Evolutionary conservation across 2,797 vertebrate genomes (phyloP).

Genomic region (Protonibea diacanthus): DNA sequence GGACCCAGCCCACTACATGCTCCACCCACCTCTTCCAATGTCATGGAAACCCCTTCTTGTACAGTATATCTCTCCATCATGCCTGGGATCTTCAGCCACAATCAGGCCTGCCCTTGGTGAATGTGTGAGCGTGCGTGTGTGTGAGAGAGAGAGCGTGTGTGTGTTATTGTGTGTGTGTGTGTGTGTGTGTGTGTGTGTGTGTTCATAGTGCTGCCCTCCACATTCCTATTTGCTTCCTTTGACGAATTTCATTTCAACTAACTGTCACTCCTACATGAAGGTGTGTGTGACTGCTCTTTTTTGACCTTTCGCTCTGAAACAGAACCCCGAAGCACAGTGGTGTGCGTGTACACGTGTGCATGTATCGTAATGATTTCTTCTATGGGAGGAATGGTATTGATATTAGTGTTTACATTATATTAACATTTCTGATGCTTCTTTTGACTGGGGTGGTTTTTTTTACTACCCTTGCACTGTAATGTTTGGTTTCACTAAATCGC

Average conservation of each 20-base stretch:
- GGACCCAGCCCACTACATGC: constrained; percentile 38
- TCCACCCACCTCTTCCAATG: constrained; percentile 58
- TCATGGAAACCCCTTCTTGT: constrained; percentile 79
- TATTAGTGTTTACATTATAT: constrained; percentile 74
- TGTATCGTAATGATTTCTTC: constrained; percentile 55
- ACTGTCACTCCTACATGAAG: constrained; percentile 25
- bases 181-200: neutral
- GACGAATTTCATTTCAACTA: constrained; percentile 41
- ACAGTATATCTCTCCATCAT: constrained; percentile 57
- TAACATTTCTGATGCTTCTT: constrained; percentile 61
- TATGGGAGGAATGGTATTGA: constrained; percentile 60
- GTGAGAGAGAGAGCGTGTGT: neutral
- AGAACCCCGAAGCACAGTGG: constrained; percentile 76
- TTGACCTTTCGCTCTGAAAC: constrained; percentile 50
- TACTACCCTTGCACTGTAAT: constrained; percentile 62
- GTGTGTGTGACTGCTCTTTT: constrained; percentile 27
- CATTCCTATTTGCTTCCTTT: constrained; percentile 35
- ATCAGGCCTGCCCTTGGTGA: constrained; percentile 50
- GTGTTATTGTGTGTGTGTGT: constrained; percentile 5
- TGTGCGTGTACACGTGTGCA: constrained; percentile 30
- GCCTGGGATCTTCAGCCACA: constrained; percentile 55
- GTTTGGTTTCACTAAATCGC: constrained; percentile 26
- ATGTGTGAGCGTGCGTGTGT: constrained; percentile 4
- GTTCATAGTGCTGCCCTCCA: constrained; percentile 8
- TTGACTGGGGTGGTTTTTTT: constrained; percentile 56